Evolutionary conservation across 2,113 vertebrate genomes (phyloP).

Genomic region (Hyla sarda): DNA sequence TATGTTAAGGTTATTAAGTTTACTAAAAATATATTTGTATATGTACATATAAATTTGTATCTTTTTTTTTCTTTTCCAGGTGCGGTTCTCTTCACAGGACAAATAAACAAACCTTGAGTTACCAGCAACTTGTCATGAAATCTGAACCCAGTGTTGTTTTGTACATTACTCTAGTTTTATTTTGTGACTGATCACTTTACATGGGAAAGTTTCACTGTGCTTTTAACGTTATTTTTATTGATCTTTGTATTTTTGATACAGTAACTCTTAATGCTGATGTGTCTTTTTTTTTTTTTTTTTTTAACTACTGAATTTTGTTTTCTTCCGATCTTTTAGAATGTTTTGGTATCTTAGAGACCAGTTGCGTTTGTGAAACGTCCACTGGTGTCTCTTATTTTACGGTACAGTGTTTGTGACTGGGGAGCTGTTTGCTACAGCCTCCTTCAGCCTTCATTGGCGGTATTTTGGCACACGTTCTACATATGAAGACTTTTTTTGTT

Average conservation of each 20-base stretch:
- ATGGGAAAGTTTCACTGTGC: constrained; percentile 55
- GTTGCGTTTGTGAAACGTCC: background rate
- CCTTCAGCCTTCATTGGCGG: background rate
- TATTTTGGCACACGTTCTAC: constrained; percentile 58
- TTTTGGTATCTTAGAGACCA: constrained; percentile 66
- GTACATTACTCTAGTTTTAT: constrained; percentile 71
- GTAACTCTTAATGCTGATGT: constrained; percentile 22
- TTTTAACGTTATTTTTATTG: constrained; percentile 23
- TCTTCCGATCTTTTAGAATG: constrained; percentile 63
- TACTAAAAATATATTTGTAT: no score
- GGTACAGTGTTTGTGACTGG: constrained; percentile 65
- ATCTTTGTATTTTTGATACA: constrained; percentile 40
- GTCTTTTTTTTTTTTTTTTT: background rate
- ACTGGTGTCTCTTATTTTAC: background rate
- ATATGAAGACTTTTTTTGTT: constrained; percentile 63
- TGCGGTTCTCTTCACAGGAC: constrained; percentile 93
- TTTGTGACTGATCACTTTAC: constrained; percentile 71
- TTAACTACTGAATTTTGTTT: constrained; percentile 40
- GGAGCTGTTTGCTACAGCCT: background rate
- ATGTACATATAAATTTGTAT: background rate
- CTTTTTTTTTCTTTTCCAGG: constrained; percentile 71
- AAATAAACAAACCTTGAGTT: constrained; percentile 90
- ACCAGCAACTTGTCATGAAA: constrained; percentile 47
- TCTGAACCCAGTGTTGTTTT: constrained; percentile 62
- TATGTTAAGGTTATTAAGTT: no score